A percentile compares a stretch with the other conserved stretches of the same genome.
phyloP scores from a whole-genome alignment of 2,888 invertebrate species.

The Ethmia dodecea region DNA sequence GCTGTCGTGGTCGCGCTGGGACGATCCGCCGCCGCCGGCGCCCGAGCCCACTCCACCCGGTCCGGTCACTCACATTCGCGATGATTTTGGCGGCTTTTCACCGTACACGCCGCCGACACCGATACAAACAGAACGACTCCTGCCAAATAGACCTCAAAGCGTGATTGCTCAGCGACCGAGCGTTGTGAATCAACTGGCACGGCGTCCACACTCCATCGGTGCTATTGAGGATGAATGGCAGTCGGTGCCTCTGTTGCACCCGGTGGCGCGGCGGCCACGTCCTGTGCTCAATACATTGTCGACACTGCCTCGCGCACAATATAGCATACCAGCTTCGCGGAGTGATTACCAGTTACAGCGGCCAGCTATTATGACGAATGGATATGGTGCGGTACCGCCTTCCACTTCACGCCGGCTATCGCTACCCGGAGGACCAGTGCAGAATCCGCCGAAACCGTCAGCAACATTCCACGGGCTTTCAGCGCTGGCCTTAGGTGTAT shows the following conservation, averaged over 20 bases:
- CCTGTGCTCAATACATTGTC: constrained; percentile 57
- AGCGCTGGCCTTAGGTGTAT: constrained; percentile 18
- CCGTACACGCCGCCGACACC: constrained; percentile 76
- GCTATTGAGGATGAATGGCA: constrained; percentile 63
- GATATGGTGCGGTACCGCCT: constrained; percentile 69
- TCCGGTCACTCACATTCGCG: constrained; percentile 31
- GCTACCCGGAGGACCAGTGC: constrained; percentile 68
- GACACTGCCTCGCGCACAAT: constrained; percentile 64
- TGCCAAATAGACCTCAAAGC: constrained; percentile 73
- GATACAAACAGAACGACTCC: constrained; percentile 38
- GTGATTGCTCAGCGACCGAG: constrained; percentile 67
- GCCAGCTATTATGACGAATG: constrained; percentile 71
- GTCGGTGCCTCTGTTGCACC: constrained; percentile 69
- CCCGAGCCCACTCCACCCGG: constrained; percentile 39
- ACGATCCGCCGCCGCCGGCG: constrained; percentile 72
- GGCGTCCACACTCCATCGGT: constrained; percentile 81
- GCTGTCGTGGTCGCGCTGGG: constrained; percentile 61
- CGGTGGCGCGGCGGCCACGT: constrained; percentile 73
- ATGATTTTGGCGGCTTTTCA: constrained; percentile 69
- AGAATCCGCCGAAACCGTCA: constrained; percentile 73
- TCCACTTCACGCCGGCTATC: constrained; percentile 73
- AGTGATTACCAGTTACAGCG: constrained; percentile 80
- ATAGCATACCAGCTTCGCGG: constrained; percentile 76
- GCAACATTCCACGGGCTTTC: constrained; percentile 80
- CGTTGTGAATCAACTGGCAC: constrained; percentile 37